Base-by-base conservation (phyloP, 1,140 invertebrate species). In the Chrysopa pallens region DNA sequence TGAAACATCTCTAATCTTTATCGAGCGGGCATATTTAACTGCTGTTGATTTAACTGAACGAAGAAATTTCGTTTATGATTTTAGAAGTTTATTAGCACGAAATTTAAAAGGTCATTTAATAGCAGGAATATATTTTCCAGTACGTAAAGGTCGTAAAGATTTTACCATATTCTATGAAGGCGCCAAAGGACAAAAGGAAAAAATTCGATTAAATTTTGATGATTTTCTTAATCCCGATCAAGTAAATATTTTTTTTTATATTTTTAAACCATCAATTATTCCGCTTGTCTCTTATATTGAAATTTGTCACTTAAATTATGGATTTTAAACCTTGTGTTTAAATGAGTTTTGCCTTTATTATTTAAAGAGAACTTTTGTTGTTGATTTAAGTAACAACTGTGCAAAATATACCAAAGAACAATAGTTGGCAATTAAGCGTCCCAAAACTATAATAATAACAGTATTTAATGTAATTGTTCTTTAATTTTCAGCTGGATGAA, bases 31-130 rank as follows among this genome's bases (percentile, higher is more conserved):
- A 13, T 92, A 86, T 62, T 59, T 80, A 37, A 85, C 80, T 51
- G 78, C 80, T 35, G 72, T 91, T 38, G 77, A 84, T 58, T 80
- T 90, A 17, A 86, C 86, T 0, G 87, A 92, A 60, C 73, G 87
- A 44, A 72, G 88, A 49, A 91, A 92, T 61, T 63, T 92, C 46
- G 81, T 86, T 13, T 92, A 91, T 59, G 80, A 84, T 53, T 90
- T 90, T 62, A 70, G 84, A 50, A 88, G 83, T 55, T 65, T 89
- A 6, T 61, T 92, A 15, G 72, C 80, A 8, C 73, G 86, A 35
- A 78, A 89, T 55, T 73, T 73, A 38, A 85, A 86, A 50, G 85
- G 85, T 29, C 73, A 80, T 42, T 66, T 89, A 4, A 70, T 73
- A 7, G 84, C 86, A 42, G 87, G 87, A 6, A 63, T 91, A 40